Conservation (phyloP, 2,797 vertebrate genomes). For the Sphenodon punctatus region DNA sequence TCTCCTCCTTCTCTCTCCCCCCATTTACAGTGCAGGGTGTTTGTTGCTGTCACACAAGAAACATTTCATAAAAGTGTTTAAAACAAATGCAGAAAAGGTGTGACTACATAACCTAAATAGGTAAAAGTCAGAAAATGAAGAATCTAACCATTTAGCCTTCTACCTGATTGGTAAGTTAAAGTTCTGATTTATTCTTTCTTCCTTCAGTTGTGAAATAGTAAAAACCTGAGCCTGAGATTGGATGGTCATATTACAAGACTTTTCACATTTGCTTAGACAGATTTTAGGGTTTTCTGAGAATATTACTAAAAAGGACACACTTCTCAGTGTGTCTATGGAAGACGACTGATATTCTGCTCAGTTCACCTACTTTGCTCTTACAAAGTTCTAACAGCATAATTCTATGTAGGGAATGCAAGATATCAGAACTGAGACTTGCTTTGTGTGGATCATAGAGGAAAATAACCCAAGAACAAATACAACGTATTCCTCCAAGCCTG, state of each 20-base stretch:
- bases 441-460: too few relatives aligned
- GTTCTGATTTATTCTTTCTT: not conserved
- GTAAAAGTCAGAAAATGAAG: not conserved
- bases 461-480: too few relatives aligned
- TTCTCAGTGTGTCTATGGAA: too few relatives aligned
- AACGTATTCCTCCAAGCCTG: too few relatives aligned
- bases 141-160: not conserved
- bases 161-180: not conserved
- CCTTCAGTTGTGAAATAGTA: not conserved
- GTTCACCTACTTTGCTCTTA: too few relatives aligned
- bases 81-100: too few relatives aligned
- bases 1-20: not conserved
- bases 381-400: too few relatives aligned
- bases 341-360: too few relatives aligned
- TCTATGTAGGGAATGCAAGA: too few relatives aligned
- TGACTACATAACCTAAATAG: not conserved
- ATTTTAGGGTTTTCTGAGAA: not conserved
- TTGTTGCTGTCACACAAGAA: not conserved
- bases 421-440: too few relatives aligned
- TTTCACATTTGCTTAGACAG: not conserved
- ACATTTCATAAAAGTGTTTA: too few relatives aligned
- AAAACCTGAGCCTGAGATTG: not conserved
- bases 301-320: too few relatives aligned
- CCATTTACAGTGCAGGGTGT: not conserved
- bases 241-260: not conserved